A percentile compares a stretch with the other conserved stretches of the same genome.
Conservation (phyloP, 1,140 invertebrate species). For the Linepithema humile region DNA sequence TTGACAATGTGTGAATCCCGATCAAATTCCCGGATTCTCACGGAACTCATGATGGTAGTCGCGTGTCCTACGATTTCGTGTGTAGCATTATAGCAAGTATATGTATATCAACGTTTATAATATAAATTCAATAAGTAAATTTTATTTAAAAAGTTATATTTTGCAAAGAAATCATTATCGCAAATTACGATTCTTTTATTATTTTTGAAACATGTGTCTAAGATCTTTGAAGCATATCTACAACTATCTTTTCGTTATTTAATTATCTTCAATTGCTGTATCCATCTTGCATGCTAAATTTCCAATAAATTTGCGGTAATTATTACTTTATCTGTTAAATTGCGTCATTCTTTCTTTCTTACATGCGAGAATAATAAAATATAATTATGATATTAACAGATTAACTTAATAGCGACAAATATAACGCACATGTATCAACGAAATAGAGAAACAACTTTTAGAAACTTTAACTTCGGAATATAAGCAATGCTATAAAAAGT, state of each 20-base stretch:
- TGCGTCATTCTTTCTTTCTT: background rate
- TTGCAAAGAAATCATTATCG: background rate
- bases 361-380: background rate
- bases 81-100: background rate
- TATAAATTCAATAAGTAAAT: too few relatives aligned
- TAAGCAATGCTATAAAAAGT: background rate
- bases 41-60: background rate
- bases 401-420: background rate
- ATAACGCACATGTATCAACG: background rate
- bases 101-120: too few relatives aligned
- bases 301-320: background rate
- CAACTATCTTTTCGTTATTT: background rate
- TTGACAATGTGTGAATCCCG: background rate
- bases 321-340: background rate
- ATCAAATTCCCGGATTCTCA: slow-evolving; percentile 34
- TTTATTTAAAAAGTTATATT: too few relatives aligned
- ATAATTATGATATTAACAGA: slow-evolving; percentile 7
- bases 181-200: too few relatives aligned
- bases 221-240: background rate
- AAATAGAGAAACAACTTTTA: background rate
- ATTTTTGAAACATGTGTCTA: too few relatives aligned
- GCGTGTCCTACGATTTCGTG: background rate
- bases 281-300: background rate
- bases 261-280: background rate
- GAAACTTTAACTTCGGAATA: background rate